These are phyloP conservation scores for Ibidorhyncha struthersii DNA, from an alignment of 2,113 vertebrate species.

Conservation along the genomic window DNA sequence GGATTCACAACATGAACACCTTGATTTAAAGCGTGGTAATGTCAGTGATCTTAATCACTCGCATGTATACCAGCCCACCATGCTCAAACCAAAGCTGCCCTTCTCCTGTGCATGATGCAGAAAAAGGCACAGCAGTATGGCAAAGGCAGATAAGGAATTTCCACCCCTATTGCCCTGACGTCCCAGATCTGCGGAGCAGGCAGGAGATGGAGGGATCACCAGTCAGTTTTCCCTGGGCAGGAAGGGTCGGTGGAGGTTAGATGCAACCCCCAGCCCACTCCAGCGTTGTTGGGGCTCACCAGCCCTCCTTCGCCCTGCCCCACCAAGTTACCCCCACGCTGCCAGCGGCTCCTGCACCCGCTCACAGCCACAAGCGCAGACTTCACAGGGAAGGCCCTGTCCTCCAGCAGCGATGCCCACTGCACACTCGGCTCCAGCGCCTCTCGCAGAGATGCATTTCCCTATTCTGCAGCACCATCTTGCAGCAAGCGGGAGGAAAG, in stretches of 20 bases:
- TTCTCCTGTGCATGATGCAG: accelerated
- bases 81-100: neutral
- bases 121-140: accelerated
- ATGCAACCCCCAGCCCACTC: neutral
- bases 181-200: accelerated
- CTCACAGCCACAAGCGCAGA: accelerated
- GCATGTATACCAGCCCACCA: accelerated
- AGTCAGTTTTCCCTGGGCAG: accelerated
- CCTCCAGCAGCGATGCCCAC: neutral
- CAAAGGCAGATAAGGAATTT: neutral
- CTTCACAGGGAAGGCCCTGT: neutral
- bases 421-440: neutral
- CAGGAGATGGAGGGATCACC: neutral
- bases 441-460: neutral
- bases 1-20: accelerated
- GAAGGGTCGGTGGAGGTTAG: neutral
- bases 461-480: slow-evolving; percentile 73
- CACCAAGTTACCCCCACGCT: accelerated
- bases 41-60: neutral
- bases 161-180: neutral
- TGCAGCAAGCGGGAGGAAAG: slow-evolving; percentile 28
- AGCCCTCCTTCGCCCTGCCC: neutral
- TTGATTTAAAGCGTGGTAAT: accelerated
- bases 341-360: neutral
- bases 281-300: accelerated